phyloP scores from a whole-genome alignment of 2,797 vertebrate species.

The Glyptemys insculpta region DNA sequence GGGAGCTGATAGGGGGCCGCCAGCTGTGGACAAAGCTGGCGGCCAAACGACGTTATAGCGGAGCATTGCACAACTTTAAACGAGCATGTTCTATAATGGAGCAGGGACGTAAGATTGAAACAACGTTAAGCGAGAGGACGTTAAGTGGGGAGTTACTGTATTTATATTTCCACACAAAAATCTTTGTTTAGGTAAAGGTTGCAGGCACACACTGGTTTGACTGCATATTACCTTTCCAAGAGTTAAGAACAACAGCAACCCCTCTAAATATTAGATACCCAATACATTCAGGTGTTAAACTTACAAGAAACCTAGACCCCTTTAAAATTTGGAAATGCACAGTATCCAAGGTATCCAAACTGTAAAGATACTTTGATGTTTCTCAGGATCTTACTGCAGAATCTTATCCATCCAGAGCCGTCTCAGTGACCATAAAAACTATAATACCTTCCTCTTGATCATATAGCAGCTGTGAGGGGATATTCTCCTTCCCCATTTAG shows the following conservation, averaged over 20 bases:
- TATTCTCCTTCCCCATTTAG: neutral
- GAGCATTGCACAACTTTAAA: too few relatives aligned
- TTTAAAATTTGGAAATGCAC: neutral
- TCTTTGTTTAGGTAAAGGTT: neutral
- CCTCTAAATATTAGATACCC: neutral
- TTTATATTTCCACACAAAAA: neutral
- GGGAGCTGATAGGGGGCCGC: too few relatives aligned
- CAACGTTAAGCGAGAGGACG: too few relatives aligned
- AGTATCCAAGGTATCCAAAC: neutral
- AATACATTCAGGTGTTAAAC: neutral
- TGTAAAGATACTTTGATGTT: neutral
- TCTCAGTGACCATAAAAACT: neutral
- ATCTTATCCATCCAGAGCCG: neutral
- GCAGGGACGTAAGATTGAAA: too few relatives aligned
- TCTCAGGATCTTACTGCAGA: neutral
- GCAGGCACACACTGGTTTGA: neutral
- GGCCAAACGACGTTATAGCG: too few relatives aligned
- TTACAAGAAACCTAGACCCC: neutral
- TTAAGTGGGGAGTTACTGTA: neutral
- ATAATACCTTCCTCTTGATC: neutral
- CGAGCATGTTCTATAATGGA: too few relatives aligned
- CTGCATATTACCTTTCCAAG: neutral
- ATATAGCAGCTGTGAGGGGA: neutral
- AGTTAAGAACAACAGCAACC: neutral
- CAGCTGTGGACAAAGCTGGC: too few relatives aligned